Base-by-base conservation (phyloP, 2,888 invertebrate species). In the Drosophila prostipennis region DNA sequence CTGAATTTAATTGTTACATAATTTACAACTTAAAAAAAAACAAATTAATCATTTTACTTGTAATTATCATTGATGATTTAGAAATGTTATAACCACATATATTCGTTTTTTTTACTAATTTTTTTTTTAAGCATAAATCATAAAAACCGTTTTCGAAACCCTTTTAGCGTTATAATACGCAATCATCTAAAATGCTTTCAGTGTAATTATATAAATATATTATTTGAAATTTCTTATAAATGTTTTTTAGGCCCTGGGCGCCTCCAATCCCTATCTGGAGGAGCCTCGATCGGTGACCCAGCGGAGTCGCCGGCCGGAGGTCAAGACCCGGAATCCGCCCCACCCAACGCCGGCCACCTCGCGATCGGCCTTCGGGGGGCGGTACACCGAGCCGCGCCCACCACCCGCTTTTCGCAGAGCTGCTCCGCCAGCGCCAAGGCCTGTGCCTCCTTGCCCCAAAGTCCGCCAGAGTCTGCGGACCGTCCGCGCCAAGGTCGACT, bases 401-500 rank as follows among this genome's bases (percentile, higher is more conserved):
- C 32, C 26, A 5, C n/a, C 45, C 26, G n/a, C 26, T 26, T 5
- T 32, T 11, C 46, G 32, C 1, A 11, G 0, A 11, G 6, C 46
- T 32, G 46, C 46, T 32, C 46, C 32, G 2, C 26, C 26, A 2
- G 26, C 26, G 26, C 26, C 26, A 2, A 4, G 2, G 2, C 32
- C 14, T 11, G 34, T 11, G 0, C 32, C 16, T 6, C 2, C 14
- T 16, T 1, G 10, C 26, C 4, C n/a, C 16, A 32, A 16, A 14
- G 11, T 11, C 6, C 46, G 46, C 1, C 32, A 5, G 2, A 10
- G 3, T 6, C 32, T 46, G 6, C 32, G 46, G 0, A 2, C 39
- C 13, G 46, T 57, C 48, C 72, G 68, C 53, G 48, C 72, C 42
- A 67, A 67, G 54, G 67, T 72, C 43, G 72, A 67, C 36, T 46